Percentiles rank a stretch among this genome's conserved stretches.
Conservation (phyloP, 2,797 vertebrate genomes). For the Notolepis coatsorum region DNA sequence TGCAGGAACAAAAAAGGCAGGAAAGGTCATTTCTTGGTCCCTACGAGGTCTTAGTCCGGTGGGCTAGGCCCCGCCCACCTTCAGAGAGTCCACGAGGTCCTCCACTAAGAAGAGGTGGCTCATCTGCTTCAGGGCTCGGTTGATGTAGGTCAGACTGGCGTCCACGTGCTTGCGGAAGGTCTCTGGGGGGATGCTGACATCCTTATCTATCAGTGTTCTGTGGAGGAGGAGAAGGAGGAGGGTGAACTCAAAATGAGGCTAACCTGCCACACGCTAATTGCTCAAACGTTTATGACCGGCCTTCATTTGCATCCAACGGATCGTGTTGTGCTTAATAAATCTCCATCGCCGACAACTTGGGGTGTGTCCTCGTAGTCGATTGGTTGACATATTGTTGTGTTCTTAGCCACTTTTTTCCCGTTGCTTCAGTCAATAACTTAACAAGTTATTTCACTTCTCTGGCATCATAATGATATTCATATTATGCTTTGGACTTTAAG, state of each 20-base stretch:
- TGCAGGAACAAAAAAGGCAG: too few species aligned
- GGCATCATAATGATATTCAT: too few species aligned
- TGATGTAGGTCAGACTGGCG: conserved; percentile 85
- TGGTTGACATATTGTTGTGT: too few species aligned
- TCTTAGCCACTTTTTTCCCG: too few species aligned
- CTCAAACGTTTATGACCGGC: conserved; percentile 5
- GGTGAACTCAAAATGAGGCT: conserved; percentile 52
- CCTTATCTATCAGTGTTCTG: conserved; percentile 90
- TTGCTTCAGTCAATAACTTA: too few species aligned
- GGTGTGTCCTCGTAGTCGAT: too few species aligned
- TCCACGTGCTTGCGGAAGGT: conserved; percentile 90
- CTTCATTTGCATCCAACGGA: neutral
- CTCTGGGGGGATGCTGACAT: conserved; percentile 90
- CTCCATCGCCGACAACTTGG: too few species aligned
- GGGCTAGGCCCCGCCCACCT: conserved; percentile 82
- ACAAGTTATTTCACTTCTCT: too few species aligned
- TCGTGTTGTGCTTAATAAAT: too few species aligned
- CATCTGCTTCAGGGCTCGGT: conserved; percentile 86
- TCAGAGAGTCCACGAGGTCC: conserved; percentile 93
- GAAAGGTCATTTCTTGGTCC: too few species aligned
- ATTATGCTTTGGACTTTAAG: too few species aligned
- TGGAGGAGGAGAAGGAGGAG: conserved; percentile 29
- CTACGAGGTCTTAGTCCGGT: too few species aligned
- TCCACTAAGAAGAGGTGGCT: conserved; percentile 93
- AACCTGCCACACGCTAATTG: neutral